A percentile compares a stretch with the other conserved stretches of the same genome.
phyloP scores from a whole-genome alignment of 2,888 invertebrate species.

The Sinohyriopsis cumingii region DNA sequence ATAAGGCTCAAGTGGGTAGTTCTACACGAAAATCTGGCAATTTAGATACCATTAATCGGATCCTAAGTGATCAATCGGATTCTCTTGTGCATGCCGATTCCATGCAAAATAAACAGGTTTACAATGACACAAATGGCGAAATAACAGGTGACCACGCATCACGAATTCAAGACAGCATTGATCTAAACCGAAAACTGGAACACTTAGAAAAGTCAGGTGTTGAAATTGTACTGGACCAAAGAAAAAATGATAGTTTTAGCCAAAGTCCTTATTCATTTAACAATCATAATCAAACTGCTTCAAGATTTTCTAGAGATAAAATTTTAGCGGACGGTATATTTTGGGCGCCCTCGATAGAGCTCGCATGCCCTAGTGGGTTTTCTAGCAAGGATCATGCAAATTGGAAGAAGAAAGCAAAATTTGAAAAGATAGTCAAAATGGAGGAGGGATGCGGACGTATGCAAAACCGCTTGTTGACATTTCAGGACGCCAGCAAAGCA shows the following conservation, averaged over 20 bases:
- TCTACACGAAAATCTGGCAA: conserved; percentile 18
- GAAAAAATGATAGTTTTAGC: too few species aligned
- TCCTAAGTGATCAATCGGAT: conserved; percentile 20
- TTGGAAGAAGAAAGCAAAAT: conserved; percentile 79
- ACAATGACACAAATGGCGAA: conserved; percentile 15
- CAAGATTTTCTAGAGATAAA: too few species aligned
- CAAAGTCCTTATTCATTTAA: too few species aligned
- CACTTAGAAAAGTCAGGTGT: too few species aligned
- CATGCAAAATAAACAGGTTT: conserved; percentile 26
- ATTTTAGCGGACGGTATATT: conserved; percentile 28
- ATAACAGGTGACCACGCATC: too few species aligned
- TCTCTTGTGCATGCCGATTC: conserved; percentile 36
- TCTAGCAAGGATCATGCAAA: conserved; percentile 64
- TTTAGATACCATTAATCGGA: conserved; percentile 18
- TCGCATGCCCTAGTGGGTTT: conserved; percentile 48
- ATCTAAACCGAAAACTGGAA: too few species aligned
- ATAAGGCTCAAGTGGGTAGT: conserved; percentile 25
- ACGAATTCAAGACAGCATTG: too few species aligned
- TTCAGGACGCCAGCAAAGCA: conserved; percentile 84
- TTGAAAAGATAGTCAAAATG: conserved; percentile 78
- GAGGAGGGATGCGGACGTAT: conserved; percentile 89
- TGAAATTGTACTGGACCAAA: too few species aligned
- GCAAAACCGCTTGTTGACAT: conserved; percentile 87
- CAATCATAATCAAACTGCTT: too few species aligned
- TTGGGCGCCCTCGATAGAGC: conserved; percentile 44